These are phyloP conservation scores for Brotula barbata DNA, from an alignment of 2,797 vertebrate genomes.

Conservation along the genomic window DNA sequence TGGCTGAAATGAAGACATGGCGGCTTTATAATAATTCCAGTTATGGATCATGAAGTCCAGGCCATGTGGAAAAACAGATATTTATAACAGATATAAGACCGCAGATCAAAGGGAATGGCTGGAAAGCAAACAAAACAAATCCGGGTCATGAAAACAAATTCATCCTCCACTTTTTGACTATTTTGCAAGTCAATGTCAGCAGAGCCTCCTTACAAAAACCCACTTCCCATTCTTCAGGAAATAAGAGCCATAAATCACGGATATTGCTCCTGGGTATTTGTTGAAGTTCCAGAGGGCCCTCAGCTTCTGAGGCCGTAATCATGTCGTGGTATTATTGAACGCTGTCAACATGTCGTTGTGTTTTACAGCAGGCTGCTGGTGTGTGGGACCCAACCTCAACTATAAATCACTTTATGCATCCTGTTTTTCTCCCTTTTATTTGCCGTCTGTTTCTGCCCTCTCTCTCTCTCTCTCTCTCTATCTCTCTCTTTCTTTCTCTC, in stretches of 20 bases:
- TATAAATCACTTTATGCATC: conserved; percentile 22
- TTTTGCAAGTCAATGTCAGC: background rate
- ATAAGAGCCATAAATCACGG: conserved; percentile 3
- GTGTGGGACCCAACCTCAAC: conserved; percentile 11
- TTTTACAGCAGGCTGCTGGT: conserved; percentile 17
- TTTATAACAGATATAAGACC: background rate
- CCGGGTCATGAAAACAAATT: background rate
- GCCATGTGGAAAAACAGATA: background rate
- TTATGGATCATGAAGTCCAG: too few relatives aligned
- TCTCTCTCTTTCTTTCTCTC: background rate
- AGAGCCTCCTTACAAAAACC: background rate
- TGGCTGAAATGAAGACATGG: background rate
- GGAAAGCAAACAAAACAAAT: background rate
- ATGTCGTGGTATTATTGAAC: background rate
- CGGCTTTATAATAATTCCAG: too few relatives aligned
- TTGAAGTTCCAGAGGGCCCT: background rate
- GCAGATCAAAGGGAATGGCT: background rate
- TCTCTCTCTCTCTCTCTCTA: background rate
- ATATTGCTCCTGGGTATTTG: background rate
- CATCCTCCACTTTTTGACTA: background rate
- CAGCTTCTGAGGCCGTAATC: background rate
- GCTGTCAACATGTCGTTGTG: conserved; percentile 24
- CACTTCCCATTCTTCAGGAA: background rate
- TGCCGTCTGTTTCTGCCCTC: background rate
- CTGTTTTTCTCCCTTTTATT: conserved; percentile 4